phyloP scores from a whole-genome alignment of 2,888 invertebrate genomes.

The Xanthia togata region DNA sequence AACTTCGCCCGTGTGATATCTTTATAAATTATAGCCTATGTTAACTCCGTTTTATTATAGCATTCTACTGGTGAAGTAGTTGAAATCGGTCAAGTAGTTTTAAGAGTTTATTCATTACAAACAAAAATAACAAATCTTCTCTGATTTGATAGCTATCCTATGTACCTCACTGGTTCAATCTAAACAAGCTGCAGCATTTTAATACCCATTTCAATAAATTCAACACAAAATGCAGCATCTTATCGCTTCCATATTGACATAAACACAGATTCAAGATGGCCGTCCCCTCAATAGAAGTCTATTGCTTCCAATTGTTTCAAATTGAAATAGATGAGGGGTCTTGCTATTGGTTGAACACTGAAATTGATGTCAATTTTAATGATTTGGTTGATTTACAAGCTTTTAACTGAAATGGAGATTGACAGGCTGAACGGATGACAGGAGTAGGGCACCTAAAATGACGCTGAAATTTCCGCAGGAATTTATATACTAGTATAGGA shows the following conservation, averaged over 20 bases:
- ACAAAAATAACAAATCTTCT: too few species aligned
- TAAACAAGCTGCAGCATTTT: neutral
- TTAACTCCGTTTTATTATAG: too few species aligned
- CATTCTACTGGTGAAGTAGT: too few species aligned
- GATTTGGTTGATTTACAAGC: slow-evolving; percentile 32
- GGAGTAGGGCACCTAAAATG: neutral
- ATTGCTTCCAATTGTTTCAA: slow-evolving; percentile 72
- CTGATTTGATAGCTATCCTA: neutral
- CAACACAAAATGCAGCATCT: slow-evolving; percentile 17
- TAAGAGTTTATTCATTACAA: too few species aligned
- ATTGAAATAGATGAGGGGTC: slow-evolving; percentile 55
- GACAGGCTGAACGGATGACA: neutral
- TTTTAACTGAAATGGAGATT: slow-evolving; percentile 18
- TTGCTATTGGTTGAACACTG: slow-evolving; percentile 34
- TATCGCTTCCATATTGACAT: slow-evolving; percentile 29
- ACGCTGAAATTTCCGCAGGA: neutral
- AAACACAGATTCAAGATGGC: slow-evolving; percentile 36
- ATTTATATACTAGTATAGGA: too few species aligned
- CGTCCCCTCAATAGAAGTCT: neutral
- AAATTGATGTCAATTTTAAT: slow-evolving; percentile 53
- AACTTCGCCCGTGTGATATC: too few species aligned
- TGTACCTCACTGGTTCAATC: neutral
- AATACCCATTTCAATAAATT: neutral
- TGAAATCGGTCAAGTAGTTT: too few species aligned
- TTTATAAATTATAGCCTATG: too few species aligned